Percentiles rank a stretch among this genome's conserved stretches.
phyloP scores from a whole-genome alignment of 1,140 invertebrate species.

The Lasaia peninsularis region DNA sequence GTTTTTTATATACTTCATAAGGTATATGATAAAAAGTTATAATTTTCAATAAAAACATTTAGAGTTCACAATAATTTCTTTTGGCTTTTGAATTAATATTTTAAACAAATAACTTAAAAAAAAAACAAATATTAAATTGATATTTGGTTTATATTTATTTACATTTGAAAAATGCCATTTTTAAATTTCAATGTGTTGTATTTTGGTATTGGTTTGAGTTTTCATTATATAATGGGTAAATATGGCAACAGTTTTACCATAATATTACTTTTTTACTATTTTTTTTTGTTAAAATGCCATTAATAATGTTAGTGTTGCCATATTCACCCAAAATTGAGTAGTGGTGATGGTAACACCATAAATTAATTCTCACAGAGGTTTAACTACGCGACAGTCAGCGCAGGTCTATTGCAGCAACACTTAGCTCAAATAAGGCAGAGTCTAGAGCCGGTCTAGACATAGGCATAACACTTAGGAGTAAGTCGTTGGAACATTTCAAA shows the following conservation, averaged over 20 bases:
- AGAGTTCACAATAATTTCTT: too few species aligned
- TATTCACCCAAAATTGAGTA: constrained; percentile 36
- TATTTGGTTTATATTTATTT: too few species aligned
- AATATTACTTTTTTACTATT: not conserved
- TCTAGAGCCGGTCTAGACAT: constrained; percentile 51
- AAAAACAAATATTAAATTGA: too few species aligned
- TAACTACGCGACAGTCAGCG: constrained; percentile 74
- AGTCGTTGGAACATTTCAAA: constrained; percentile 34
- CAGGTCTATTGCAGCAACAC: constrained; percentile 72
- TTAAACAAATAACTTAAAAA: too few species aligned
- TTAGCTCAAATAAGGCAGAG: constrained; percentile 66
- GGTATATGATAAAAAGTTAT: too few species aligned
- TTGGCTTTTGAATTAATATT: too few species aligned
- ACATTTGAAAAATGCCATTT: not conserved
- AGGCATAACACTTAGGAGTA: constrained; percentile 43
- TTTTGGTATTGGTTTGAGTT: constrained; percentile 18
- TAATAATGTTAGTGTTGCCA: constrained; percentile 43
- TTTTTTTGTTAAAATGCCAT: too few species aligned
- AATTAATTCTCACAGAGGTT: constrained; percentile 67
- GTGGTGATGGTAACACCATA: constrained; percentile 67
- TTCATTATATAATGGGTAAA: constrained; percentile 7
- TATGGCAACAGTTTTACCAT: constrained; percentile 9
- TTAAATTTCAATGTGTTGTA: constrained; percentile 11
- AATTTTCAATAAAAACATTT: too few species aligned
- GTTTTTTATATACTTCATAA: too few species aligned